Conservation (phyloP, 2,888 invertebrate species). For the Meloe dianella region DNA sequence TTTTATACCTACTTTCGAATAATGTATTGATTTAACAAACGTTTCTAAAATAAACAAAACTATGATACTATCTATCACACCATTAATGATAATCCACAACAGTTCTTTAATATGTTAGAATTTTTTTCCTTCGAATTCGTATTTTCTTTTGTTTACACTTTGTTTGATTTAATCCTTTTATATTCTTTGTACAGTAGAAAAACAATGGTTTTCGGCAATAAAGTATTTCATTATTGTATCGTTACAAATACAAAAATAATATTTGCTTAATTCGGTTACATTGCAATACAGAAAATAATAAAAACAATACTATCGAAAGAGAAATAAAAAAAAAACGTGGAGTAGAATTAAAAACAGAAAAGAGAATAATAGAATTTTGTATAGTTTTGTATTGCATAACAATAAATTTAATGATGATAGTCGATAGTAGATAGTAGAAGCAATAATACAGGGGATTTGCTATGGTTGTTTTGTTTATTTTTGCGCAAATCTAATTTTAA, state of each 20-base stretch:
- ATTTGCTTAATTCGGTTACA: background rate
- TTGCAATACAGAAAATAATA: background rate
- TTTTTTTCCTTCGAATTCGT: background rate
- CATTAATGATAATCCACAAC: background rate
- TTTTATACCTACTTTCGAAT: background rate
- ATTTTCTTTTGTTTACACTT: constrained; percentile 15
- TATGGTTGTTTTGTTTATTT: constrained; percentile 18
- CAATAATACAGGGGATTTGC: constrained; percentile 7
- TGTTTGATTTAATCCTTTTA: background rate
- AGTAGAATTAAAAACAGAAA: background rate
- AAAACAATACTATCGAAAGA: background rate
- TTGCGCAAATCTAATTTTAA: constrained; percentile 23
- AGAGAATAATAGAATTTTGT: background rate
- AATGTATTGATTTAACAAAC: constrained; percentile 31
- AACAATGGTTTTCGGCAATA: constrained; percentile 16
- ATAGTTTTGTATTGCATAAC: constrained; percentile 2
- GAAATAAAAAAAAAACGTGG: background rate
- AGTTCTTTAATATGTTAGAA: too few relatives aligned
- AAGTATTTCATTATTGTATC: background rate
- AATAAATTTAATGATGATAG: constrained; percentile 3
- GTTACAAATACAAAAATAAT: background rate
- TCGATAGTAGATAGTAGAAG: too few relatives aligned
- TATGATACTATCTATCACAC: constrained; percentile 17
- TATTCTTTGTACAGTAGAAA: constrained; percentile 18
- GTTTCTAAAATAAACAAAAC: constrained; percentile 22